Conservation (phyloP, 2,888 invertebrate genomes). For the Plebejus anna region DNA sequence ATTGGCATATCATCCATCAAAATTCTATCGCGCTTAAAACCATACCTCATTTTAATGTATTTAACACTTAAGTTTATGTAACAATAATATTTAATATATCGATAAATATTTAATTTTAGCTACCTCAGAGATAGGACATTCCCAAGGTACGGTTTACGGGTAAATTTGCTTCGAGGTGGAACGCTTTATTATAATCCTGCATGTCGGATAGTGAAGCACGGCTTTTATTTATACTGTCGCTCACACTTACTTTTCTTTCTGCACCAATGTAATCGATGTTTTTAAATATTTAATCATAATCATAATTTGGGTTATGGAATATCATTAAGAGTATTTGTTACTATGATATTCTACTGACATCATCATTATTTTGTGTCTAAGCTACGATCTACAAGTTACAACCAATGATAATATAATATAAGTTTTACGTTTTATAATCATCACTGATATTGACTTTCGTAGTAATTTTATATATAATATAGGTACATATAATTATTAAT, state of each 20-base stretch:
- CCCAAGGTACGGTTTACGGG: constrained; percentile 86
- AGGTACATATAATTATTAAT: background rate
- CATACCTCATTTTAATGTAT: background rate
- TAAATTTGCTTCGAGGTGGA: constrained; percentile 70
- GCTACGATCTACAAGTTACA: too few relatives aligned
- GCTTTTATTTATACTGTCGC: constrained; percentile 47
- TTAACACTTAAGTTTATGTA: constrained; percentile 31
- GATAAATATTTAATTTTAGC: constrained; percentile 79
- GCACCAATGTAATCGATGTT: background rate
- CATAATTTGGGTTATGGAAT: background rate
- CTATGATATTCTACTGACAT: background rate
- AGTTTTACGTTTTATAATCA: too few relatives aligned
- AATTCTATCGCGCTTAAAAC: constrained; percentile 7
- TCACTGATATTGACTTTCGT: too few relatives aligned
- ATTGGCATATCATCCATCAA: constrained; percentile 4
- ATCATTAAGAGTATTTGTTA: background rate
- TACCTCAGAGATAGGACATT: constrained; percentile 96
- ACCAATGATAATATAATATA: too few relatives aligned
- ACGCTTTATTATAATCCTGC: constrained; percentile 63
- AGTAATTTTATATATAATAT: too few relatives aligned
- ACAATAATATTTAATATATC: constrained; percentile 45
- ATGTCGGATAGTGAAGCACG: constrained; percentile 66
- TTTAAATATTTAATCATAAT: background rate
- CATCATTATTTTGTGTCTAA: background rate
- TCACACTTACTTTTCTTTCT: constrained; percentile 3